phyloP scores from a whole-genome alignment of 2,888 invertebrate genomes.

The Vannuccia rotundouncinata region DNA sequence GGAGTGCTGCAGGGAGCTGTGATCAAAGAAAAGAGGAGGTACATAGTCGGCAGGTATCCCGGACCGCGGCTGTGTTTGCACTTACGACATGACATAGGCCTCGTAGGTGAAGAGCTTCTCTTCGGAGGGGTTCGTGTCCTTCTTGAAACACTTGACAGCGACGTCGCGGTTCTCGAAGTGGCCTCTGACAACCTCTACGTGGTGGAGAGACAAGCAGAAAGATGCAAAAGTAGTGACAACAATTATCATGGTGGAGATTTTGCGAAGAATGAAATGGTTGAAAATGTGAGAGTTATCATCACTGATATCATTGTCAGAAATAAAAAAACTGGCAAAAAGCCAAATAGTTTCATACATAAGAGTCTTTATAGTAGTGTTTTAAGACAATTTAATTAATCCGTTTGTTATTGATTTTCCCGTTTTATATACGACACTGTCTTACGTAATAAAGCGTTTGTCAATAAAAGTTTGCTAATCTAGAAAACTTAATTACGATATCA shows the following conservation, averaged over 20 bases:
- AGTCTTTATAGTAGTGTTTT: no score
- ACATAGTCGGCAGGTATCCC: neutral
- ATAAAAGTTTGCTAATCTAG: no score
- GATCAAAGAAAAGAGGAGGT: neutral
- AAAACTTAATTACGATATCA: no score
- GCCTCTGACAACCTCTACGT: neutral
- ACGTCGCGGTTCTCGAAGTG: neutral
- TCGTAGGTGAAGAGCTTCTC: neutral
- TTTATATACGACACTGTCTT: no score
- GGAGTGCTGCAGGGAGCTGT: constrained; percentile 63
- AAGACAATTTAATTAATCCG: no score
- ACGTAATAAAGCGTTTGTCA: no score
- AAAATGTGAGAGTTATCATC: no score
- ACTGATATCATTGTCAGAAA: no score
- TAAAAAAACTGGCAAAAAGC: no score
- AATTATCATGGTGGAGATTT: neutral
- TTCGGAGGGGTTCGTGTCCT: neutral
- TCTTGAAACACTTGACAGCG: neutral
- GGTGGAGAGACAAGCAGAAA: neutral
- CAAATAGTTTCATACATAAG: no score
- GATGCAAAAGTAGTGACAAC: neutral
- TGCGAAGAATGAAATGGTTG: no score
- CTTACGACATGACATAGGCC: neutral
- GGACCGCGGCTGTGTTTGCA: neutral
- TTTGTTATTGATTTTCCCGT: no score